A percentile compares a stretch with the other conserved stretches of the same genome.
Evolutionary conservation across 2,113 vertebrate genomes (phyloP).

Genomic region (Calidris pugnax): DNA sequence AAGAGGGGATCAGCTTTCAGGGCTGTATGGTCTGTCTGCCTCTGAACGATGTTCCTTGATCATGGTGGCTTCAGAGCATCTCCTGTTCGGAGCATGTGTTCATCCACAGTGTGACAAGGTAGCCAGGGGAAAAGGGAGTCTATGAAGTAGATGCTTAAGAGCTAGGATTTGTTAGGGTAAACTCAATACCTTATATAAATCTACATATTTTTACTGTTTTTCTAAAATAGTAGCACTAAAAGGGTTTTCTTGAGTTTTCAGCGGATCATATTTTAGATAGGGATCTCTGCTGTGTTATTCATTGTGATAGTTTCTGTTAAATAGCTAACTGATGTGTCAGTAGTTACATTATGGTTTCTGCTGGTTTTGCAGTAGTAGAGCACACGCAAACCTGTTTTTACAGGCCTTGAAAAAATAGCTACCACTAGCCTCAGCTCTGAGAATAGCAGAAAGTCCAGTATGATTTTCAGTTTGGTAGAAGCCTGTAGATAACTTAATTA

Average conservation of each 20-base stretch:
- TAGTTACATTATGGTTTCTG: neutral
- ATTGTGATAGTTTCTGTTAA: neutral
- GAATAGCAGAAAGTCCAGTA: neutral
- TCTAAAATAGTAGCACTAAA: neutral
- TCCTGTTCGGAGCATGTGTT: rapidly evolving
- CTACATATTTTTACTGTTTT: neutral
- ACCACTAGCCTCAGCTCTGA: neutral
- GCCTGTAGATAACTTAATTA: neutral
- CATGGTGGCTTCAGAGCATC: neutral
- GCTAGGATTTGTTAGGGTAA: neutral
- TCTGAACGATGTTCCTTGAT: rapidly evolving
- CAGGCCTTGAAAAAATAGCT: neutral
- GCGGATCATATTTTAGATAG: neutral
- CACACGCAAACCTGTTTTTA: neutral
- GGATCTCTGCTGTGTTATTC: neutral
- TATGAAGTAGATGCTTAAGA: neutral
- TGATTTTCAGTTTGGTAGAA: neutral
- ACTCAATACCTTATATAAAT: neutral
- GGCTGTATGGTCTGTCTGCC: neutral
- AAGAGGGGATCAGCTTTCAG: neutral
- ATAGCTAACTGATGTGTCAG: neutral
- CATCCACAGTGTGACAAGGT: too few species aligned
- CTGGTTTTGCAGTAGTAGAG: neutral
- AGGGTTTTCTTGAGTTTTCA: neutral
- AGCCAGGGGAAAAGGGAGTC: neutral